Base-by-base conservation (phyloP, 2,888 invertebrate genomes). In the Stegana nigrithorax region DNA sequence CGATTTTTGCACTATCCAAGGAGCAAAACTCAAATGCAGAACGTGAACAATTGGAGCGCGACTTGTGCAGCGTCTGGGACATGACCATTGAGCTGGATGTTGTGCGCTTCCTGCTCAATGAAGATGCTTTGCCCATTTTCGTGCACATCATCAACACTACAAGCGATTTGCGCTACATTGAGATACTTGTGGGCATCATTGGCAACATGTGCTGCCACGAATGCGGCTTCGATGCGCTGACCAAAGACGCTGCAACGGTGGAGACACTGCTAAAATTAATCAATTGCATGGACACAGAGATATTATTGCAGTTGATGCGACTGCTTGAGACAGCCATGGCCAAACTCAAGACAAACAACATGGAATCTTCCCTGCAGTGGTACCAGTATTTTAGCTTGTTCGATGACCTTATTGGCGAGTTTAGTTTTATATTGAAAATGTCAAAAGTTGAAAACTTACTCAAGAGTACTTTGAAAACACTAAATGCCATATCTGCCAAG, bases 11-110 rank as follows among this genome's bases (percentile, higher is more conserved):
- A 81, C 84, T 93, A 1, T 21, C 88, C 1, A 87, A 89, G 73
- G 78, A 87, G 39, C 88, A 90, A 58, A 87, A 89, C 69, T 85
- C 89, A 45, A 88, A 89, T 81, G 65, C 68, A 7, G 73, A 76
- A 8, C 87, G 88, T 59, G 87, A 89, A 63, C 86, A 89, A 1
- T 86, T 93, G 53, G 94, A 94, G 86, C 89, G 89, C 23, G 91
- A 93, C 75, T 86, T 94, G 36, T 93, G 93, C 77, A 89, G 90
- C 5, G 82, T 95, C 0, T 95, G 95, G 95, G 94, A 95, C 72
- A 94, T 94, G 93, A 92, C 94, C 0, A 88, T 91, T 0, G 92
- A 94, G 71, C 88, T 89, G 68, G 93, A 93, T 77, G 91, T 95
- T 0, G 92, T 92, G 8, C 78, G 88, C 44, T 91, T 91, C 76